A percentile compares a stretch with the other conserved stretches of the same genome.
phyloP scores from a whole-genome alignment of 2,888 invertebrate species.

The Phyllotreta cruciferae region DNA sequence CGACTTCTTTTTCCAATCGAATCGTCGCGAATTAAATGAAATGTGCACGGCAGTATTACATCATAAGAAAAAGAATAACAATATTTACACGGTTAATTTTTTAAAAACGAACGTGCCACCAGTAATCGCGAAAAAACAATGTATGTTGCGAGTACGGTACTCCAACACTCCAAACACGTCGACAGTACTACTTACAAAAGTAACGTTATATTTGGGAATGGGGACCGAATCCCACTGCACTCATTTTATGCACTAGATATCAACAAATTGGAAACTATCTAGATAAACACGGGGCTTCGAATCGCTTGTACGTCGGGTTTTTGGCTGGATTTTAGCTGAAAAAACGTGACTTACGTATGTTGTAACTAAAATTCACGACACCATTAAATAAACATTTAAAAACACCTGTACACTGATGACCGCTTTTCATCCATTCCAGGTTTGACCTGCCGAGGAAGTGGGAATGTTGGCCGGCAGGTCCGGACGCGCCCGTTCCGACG shows the following conservation, averaged over 20 bases:
- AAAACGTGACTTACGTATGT: constrained; percentile 42
- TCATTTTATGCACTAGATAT: constrained; percentile 57
- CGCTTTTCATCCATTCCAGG: constrained; percentile 62
- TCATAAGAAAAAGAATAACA: constrained; percentile 47
- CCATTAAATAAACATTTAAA: constrained; percentile 57
- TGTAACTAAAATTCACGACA: constrained; percentile 37
- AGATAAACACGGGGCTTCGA: constrained; percentile 46
- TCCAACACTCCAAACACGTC: constrained; percentile 44
- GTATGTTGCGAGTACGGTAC: constrained; percentile 29
- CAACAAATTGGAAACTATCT: constrained; percentile 51
- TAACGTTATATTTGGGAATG: constrained; percentile 57
- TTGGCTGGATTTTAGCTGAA: constrained; percentile 35
- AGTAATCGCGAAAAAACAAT: constrained; percentile 28
- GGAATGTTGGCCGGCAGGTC: constrained; percentile 54
- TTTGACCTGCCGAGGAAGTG: constrained; percentile 60
- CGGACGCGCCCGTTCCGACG: constrained; percentile 40
- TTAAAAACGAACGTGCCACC: neutral
- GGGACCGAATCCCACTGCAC: constrained; percentile 53
- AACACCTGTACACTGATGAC: constrained; percentile 61
- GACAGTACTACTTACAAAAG: constrained; percentile 47
- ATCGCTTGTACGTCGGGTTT: constrained; percentile 21
- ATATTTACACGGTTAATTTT: constrained; percentile 20
- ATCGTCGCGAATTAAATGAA: constrained; percentile 31
- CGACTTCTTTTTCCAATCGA: constrained; percentile 35
- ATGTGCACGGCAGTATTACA: constrained; percentile 51